Evolutionary conservation across 37 sponge, comb jelly and placozoan genomes (phyloP), one percentile per base, ranked within the genome.

Genomic region (Agelas oroides): DNA sequence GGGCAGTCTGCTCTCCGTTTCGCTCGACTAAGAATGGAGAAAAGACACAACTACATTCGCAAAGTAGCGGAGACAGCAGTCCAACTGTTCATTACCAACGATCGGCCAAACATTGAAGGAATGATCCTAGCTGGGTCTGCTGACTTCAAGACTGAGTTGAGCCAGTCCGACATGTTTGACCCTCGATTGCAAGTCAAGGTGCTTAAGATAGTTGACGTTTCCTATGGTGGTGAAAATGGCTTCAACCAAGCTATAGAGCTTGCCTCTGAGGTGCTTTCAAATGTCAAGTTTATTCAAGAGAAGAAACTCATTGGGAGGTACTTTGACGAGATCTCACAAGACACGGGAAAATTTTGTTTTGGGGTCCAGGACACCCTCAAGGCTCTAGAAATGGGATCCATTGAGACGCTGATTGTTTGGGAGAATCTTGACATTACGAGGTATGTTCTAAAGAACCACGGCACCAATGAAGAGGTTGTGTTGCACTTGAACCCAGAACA

Each of bases 181-280:
- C 96, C 93, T 17, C 86, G 97, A 31, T 77, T 97, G 25, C 95
- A 97, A 61, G 75, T 76, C n/a, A 92, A 91, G 62, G 66, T 99
- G 6, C 77, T 99, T 64, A 99, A 99, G 68, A 77, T 95, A 30
- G 99, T 99, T 8, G 99, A 99, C 75, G 94, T 99, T 0, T 95
- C 99, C 8, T 99, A 99, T 71, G 99, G 99, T 40, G 99, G 99
- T 61, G 99, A 99, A 73, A 99, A 99, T 76, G 99, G 99, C 23
- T 99, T 99, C 86, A 99, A 99, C 81, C 99, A 99, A 56, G 99
- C 99, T 27, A 99, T 99, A 30, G 99, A 99, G 60, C 87, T 99
- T 38, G 82, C 97, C 13, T 87, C 93, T 12, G 99, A 99, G 71
- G 97, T 96, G 0, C 80, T 99, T 15, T 83, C 94, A 3, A 99